Percentiles rank a stretch among this genome's conserved stretches.
These are phyloP conservation scores for Eristalinus aeneus DNA, from an alignment of 2,888 invertebrate species.

Conservation along the genomic window DNA sequence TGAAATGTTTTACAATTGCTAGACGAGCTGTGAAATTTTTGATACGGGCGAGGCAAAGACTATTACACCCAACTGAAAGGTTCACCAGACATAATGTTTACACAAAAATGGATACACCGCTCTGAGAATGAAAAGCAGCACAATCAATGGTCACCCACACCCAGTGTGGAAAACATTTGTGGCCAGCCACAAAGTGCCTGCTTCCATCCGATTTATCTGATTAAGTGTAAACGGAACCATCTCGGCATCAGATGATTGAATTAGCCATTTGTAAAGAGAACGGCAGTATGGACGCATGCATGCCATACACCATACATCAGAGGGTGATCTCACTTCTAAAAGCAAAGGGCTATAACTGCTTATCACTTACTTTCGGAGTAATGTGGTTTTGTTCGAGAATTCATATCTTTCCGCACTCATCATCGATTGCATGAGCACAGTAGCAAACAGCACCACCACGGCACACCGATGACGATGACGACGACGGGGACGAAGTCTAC, in stretches of 20 bases:
- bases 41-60: constrained; percentile 67
- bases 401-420: constrained; percentile 71
- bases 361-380: constrained; percentile 73
- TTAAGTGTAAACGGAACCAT: constrained; percentile 73
- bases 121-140: constrained; percentile 19
- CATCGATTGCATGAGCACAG: constrained; percentile 64
- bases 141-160: constrained; percentile 44
- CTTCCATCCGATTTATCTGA: constrained; percentile 73
- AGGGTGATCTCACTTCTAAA: constrained; percentile 54
- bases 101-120: constrained; percentile 67
- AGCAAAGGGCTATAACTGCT: constrained; percentile 71
- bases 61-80: constrained; percentile 61
- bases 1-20: constrained; percentile 60
- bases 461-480: constrained; percentile 1
- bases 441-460: constrained; percentile 7
- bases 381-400: constrained; percentile 72
- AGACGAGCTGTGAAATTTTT: constrained; percentile 71
- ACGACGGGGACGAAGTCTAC: background rate
- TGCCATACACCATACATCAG: background rate
- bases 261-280: constrained; percentile 76
- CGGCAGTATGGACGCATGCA: constrained; percentile 65
- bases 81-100: constrained; percentile 55
- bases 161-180: constrained; percentile 61
- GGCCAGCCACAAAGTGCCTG: constrained; percentile 73
- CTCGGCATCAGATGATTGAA: constrained; percentile 77